These are phyloP conservation scores for Montipora foliosa DNA, from an alignment of 64 coral and sea anemone species.

Conservation along the genomic window DNA sequence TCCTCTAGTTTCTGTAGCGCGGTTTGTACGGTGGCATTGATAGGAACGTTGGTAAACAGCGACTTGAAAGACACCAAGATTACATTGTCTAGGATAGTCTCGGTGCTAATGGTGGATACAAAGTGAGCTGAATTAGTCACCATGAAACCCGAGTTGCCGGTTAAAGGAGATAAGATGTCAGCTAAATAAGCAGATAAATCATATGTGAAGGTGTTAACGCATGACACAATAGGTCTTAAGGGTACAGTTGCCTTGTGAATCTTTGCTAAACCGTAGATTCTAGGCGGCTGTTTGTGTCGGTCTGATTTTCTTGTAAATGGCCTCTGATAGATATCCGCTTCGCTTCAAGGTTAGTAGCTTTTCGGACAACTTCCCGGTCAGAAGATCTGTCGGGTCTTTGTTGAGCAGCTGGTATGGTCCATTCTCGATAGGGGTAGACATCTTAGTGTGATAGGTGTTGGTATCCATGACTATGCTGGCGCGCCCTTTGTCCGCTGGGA, in stretches of 20 bases:
- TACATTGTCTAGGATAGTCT: too few species aligned
- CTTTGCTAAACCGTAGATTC: constrained; percentile 44
- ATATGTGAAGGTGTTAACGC: constrained; percentile 32
- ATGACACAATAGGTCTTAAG: constrained; percentile 52
- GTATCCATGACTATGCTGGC: constrained; percentile 25
- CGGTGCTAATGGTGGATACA: background rate
- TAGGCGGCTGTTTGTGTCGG: background rate
- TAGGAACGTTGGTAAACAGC: too few species aligned
- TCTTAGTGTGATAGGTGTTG: constrained; percentile 6
- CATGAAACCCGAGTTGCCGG: background rate
- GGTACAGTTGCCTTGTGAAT: constrained; percentile 23
- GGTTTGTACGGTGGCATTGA: too few species aligned
- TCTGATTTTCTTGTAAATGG: constrained; percentile 40
- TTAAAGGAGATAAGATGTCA: constrained; percentile 12
- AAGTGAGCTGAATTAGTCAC: background rate
- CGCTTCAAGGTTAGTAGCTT: constrained; percentile 32
- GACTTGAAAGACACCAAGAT: background rate
- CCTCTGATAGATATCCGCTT: constrained; percentile 32
- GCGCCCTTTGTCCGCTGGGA: constrained; percentile 47
- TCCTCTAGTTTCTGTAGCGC: too few species aligned
- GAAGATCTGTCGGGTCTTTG: constrained; percentile 42
- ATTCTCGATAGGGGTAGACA: background rate
- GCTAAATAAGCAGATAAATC: constrained; percentile 25
- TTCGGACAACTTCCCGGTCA: constrained; percentile 23
- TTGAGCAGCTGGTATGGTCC: constrained; percentile 32